Percentiles rank a stretch among this genome's conserved stretches.
phyloP scores from a whole-genome alignment of 92 coral and sea anemone genomes.

The Zoanthus sociatus region DNA sequence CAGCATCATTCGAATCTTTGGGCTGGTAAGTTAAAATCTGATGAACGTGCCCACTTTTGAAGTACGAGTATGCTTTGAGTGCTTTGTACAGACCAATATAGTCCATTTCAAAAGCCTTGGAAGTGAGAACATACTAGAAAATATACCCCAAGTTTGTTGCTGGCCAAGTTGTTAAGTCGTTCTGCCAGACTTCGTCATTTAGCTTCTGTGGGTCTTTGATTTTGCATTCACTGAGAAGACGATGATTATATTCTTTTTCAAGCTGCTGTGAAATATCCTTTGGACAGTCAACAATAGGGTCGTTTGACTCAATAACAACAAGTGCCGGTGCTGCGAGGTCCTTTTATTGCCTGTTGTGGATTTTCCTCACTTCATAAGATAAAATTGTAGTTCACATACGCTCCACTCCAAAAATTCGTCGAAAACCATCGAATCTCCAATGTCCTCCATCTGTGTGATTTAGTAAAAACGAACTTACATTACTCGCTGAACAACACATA shows the following conservation, averaged over 20 bases:
- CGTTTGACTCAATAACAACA: slow-evolving; percentile 44
- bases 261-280: slow-evolving; percentile 20
- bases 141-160: slow-evolving; percentile 39
- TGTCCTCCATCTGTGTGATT: neutral
- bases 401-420: slow-evolving; percentile 45
- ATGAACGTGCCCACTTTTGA: slow-evolving; percentile 41
- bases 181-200: slow-evolving; percentile 24
- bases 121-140: slow-evolving; percentile 25
- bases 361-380: slow-evolving; percentile 47
- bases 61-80: slow-evolving; percentile 39
- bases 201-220: slow-evolving; percentile 35
- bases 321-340: slow-evolving; percentile 52
- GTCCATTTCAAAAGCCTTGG: slow-evolving; percentile 47
- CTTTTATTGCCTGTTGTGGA: slow-evolving; percentile 38
- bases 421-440: slow-evolving; percentile 10
- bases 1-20: slow-evolving; percentile 35
- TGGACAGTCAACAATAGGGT: slow-evolving; percentile 36
- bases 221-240: slow-evolving; percentile 1
- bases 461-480: neutral
- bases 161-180: slow-evolving; percentile 47
- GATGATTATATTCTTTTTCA: slow-evolving; percentile 32
- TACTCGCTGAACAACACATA: slow-evolving; percentile 8
- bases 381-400: slow-evolving; percentile 34
- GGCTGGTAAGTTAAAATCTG: slow-evolving; percentile 33
- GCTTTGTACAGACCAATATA: slow-evolving; percentile 39